Percentiles rank a stretch among this genome's conserved stretches.
Evolutionary conservation across 2,888 invertebrate species (phyloP).

Genomic region (Meteorus colon): DNA sequence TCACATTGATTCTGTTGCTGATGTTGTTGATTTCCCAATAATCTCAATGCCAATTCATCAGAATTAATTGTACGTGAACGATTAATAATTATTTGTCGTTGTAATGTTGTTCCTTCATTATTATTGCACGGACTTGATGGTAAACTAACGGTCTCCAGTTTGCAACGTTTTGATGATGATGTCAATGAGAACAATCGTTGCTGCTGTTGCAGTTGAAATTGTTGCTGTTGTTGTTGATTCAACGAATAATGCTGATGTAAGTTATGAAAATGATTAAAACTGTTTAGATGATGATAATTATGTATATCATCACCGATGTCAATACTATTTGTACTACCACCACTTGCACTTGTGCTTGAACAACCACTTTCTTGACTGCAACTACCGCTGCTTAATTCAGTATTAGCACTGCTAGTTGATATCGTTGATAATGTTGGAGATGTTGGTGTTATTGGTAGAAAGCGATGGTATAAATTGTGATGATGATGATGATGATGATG

Average conservation of each 20-base stretch:
- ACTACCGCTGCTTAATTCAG: constrained; percentile 19
- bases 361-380: constrained; percentile 12
- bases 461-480: constrained; percentile 48
- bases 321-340: constrained; percentile 52
- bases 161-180: constrained; percentile 72
- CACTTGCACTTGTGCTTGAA: constrained; percentile 30
- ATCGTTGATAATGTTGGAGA: constrained; percentile 61
- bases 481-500: constrained; percentile 61
- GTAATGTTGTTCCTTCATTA: constrained; percentile 75
- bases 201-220: constrained; percentile 23
- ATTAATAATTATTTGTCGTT: constrained; percentile 75
- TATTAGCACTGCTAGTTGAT: constrained; percentile 50
- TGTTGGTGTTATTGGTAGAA: constrained; percentile 58
- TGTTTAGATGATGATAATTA: constrained; percentile 49
- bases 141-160: constrained; percentile 75
- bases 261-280: constrained; percentile 13
- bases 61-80: constrained; percentile 75
- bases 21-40: constrained; percentile 69
- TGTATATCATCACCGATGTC: constrained; percentile 47
- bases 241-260: constrained; percentile 32
- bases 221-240: constrained; percentile 28
- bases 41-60: constrained; percentile 74
- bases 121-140: constrained; percentile 75
- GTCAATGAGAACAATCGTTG: constrained; percentile 37
- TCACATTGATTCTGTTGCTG: constrained; percentile 40